These are phyloP conservation scores for Leptinotarsa juncta DNA, from an alignment of 2,888 invertebrate genomes.

Conservation along the genomic window DNA sequence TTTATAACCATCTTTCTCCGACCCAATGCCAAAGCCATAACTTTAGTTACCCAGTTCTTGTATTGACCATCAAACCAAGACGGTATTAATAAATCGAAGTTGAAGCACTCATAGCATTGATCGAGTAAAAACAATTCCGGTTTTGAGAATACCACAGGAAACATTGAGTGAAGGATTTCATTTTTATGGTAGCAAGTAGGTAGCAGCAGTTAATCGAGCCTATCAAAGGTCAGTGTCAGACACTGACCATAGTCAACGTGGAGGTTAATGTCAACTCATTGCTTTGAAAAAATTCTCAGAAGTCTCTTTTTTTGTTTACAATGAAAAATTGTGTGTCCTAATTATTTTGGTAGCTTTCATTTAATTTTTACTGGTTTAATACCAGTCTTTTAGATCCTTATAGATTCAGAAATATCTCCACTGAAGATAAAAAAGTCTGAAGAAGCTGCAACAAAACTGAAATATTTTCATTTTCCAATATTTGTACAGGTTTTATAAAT, in stretches of 20 bases:
- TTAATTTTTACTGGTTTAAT: too few species aligned
- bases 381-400: too few species aligned
- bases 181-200: conserved; percentile 2
- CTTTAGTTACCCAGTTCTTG: neutral
- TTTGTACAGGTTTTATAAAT: too few species aligned
- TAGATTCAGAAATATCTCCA: too few species aligned
- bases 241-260: conserved; percentile 3
- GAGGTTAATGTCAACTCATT: neutral
- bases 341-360: neutral
- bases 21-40: neutral
- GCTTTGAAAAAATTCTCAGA: neutral
- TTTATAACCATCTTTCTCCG: neutral
- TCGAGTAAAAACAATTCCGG: neutral
- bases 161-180: conserved; percentile 7
- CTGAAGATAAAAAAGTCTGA: too few species aligned
- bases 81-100: neutral
- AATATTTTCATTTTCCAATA: too few species aligned
- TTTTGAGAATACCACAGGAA: neutral
- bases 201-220: neutral
- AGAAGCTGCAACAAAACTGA: too few species aligned
- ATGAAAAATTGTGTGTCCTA: too few species aligned
- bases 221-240: conserved; percentile 1
- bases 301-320: neutral
- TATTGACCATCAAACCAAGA: too few species aligned
- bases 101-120: neutral